Evolutionary conservation across 2,113 vertebrate genomes (phyloP).

Genomic region (Melanerpes aurifrons): DNA sequence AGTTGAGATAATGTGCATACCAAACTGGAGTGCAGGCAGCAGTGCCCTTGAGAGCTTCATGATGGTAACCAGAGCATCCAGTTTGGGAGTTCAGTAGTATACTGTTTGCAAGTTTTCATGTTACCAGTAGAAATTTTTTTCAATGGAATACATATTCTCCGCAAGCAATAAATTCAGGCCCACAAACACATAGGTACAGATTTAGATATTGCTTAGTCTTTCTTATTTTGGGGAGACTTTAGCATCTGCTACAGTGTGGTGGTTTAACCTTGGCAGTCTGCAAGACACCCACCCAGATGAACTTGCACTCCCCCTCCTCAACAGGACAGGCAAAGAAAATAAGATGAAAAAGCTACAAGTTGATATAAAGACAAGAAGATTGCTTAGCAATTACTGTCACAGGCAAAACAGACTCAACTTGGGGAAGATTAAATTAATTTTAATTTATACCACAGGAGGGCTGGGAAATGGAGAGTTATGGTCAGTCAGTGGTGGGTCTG

Average conservation of each 20-base stretch:
- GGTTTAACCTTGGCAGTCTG: neutral
- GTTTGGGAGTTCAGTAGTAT: neutral
- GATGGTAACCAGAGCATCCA: neutral
- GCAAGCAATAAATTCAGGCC: neutral
- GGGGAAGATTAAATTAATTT: neutral
- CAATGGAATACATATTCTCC: neutral
- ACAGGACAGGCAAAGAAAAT: neutral
- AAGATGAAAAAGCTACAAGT: neutral
- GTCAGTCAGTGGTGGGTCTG: neutral
- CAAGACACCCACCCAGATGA: neutral
- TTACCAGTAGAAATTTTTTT: neutral
- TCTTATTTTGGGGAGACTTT: neutral
- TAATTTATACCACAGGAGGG: neutral
- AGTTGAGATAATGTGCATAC: accelerated
- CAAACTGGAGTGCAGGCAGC: neutral
- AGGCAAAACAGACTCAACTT: neutral
- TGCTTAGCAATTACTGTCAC: neutral
- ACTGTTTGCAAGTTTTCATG: neutral
- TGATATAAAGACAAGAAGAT: neutral
- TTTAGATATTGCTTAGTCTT: neutral
- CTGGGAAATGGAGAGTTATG: neutral
- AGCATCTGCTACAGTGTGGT: neutral
- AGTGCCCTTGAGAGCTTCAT: neutral
- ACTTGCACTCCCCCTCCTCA: neutral
- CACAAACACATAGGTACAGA: neutral